A percentile compares a stretch with the other conserved stretches of the same genome.
phyloP scores from a whole-genome alignment of 2,888 invertebrate species.

The Nemotelus pantherinus region DNA sequence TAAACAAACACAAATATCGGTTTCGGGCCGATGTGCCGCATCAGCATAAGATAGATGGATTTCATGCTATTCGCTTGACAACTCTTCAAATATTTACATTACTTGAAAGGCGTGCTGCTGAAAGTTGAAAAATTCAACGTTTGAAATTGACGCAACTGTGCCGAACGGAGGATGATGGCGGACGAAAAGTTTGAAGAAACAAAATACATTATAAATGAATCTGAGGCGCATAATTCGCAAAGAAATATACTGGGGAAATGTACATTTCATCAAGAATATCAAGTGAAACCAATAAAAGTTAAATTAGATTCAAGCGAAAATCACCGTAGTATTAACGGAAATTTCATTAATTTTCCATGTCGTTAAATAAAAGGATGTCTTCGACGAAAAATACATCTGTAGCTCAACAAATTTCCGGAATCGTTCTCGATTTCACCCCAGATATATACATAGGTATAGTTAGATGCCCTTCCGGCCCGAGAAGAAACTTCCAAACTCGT shows the following conservation, averaged over 20 bases:
- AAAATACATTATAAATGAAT: neutral
- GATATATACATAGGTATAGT: neutral
- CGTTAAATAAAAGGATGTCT: neutral
- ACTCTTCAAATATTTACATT: constrained; percentile 36
- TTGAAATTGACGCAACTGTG: constrained; percentile 15
- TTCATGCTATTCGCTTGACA: constrained; percentile 13
- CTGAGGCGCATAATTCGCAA: neutral
- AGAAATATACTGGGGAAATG: neutral
- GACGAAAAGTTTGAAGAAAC: neutral
- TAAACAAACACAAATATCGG: constrained; percentile 11
- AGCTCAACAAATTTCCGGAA: neutral
- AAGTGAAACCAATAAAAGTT: constrained; percentile 11
- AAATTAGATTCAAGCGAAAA: constrained; percentile 9
- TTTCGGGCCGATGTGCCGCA: neutral
- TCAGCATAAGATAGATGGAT: neutral
- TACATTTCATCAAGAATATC: neutral
- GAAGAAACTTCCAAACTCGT: neutral
- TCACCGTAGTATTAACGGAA: neutral
- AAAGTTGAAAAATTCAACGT: constrained; percentile 17
- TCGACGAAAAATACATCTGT: neutral
- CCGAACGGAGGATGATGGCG: neutral
- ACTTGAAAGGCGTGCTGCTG: neutral
- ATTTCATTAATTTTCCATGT: neutral
- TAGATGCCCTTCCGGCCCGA: neutral
- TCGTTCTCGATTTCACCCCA: neutral